Evolutionary conservation across 2,113 vertebrate species (phyloP), one percentile per base, ranked within the genome.

Genomic region (Piprites chloris): DNA sequence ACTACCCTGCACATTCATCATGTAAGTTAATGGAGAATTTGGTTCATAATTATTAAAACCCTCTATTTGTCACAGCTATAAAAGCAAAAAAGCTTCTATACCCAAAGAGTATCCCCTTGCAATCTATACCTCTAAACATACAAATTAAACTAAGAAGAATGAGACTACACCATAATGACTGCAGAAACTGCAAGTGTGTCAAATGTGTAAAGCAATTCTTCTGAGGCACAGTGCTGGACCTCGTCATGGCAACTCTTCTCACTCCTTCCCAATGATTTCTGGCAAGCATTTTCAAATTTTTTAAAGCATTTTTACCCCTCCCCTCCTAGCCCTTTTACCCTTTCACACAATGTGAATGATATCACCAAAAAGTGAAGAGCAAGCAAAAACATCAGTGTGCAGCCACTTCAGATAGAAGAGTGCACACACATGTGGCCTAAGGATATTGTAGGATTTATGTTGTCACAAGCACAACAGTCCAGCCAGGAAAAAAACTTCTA

Each of bases 231-330:
- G 58, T 85, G 95, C 96, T 96, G 90, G 82, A 97, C 72, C 96
- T 98, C 97, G 97, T 92, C 97, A 98, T 97, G 94, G 94, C 76
- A 98, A 98, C 97, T 53, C 87, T 96, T 97, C 94, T 96, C 96
- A 97, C 96, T 98, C 86, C 97, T 96, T 97, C 97, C 95, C 92
- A 97, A 97, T 97, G 96, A 63, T 94, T 98, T 96, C 96, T 95
- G 86, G 85, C 78, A 83, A 97, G 87, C 13, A 69, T 92, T 97
- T 96, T 92, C 61, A 77, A 78, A 55, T 91, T 87, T 91, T 93
- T 94, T 91, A 50, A 89, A 81, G 62, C 30, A 49, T 49, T 90
- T 96, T 95, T 95, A 90, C 94, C 91, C 84, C 72, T 95, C 96
- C 44, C 53, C 83, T 97, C 72, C 83, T 95, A 96, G 85, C n/a